Evolutionary conservation across 2,797 vertebrate genomes (phyloP), one percentile per base, ranked within the genome.

Genomic region (Oreonectes daqikongensis): DNA sequence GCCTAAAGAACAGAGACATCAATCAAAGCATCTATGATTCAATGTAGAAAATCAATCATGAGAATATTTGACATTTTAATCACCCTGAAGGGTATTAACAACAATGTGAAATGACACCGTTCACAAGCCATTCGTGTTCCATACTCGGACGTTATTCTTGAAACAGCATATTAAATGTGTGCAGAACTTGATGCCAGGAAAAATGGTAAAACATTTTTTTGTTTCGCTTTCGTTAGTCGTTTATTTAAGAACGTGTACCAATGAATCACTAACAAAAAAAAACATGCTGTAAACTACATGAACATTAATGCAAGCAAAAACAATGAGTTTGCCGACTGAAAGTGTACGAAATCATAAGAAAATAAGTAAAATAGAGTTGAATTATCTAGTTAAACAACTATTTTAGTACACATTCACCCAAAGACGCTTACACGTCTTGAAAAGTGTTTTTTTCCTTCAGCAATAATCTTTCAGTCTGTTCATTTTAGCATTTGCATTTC

Each of bases 401-500:
- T 35, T 35, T 35, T 35, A 6, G 32, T 8, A 8, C 32, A 35
- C 57, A 55, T 38, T 40, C 57, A 63, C 44, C 44, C 17, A 73
- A 26, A 60, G 17, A 59, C 14, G 7, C 26, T 17, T 2, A 35
- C 0, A 1, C 12, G 32, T 74, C 46, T 32, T 28, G 32, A 6
- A 53, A 65, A 40, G 24, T 42, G 15, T 64, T 15, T 28, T 15
- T 28, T 68, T 59, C 53, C 32, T 68, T 14, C 2, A 44, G 18
- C 40, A 67, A 32, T 46, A 24, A 35, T 5, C 1, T 24, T 30
- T 15, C n/a, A 48, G 26, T 38, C 72, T 40, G 46, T 64, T 74
- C 24, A 53, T 53, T 66, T 67, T n/a, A 55, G 42, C 53, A 76
- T 76, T 60, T 69, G 65, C 65, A 76, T 60, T 76, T 68, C 28